Evolutionary conservation across 2,888 invertebrate genomes (phyloP), one percentile per base, ranked within the genome.

Genomic region (Erpobdella octoculata): DNA sequence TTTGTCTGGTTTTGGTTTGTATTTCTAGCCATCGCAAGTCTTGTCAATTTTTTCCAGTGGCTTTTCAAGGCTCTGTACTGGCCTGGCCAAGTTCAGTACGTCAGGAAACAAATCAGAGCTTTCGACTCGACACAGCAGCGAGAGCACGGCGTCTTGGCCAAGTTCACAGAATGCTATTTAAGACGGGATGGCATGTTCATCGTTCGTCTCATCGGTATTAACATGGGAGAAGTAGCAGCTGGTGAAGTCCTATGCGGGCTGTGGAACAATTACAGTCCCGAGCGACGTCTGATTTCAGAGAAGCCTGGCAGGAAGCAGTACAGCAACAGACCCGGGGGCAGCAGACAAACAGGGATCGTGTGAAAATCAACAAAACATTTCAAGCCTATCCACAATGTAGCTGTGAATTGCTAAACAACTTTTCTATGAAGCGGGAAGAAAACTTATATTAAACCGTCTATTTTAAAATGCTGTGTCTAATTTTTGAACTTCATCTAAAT

Each of bases 1-100:
- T 78, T 78, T 73, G 73, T 78, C 21, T 78, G 78, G 78, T 78
- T 78, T 73, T 78, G 78, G 78, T 76, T 75, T 62, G 74, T 78
- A n/a, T 74, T 76, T 33, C 68, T 77, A 33, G 74, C 77, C 33
- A 48, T 75, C 41, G 72, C 77, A 62, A 78, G 75, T 59, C 70
- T 77, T 38, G 68, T 74, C 37, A 76, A 75, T 71, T 75, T 78
- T 69, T 64, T 76, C 70, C 77, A 75, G 70, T 78, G 78, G 78
- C 72, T 78, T 35, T 74, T 77, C 64, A 71, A 77, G 36, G 71
- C 77, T 21, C 73, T 77, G 71, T 78, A 78, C 71, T 75, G 77
- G 75, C 76, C 75, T 12, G 76, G 77, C 9, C 77, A 77, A 69
- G 75, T 78, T 35, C 75, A 75, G 28, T 77, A 77, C 66, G 77